These are phyloP conservation scores for Drosophila tanythrix DNA, from an alignment of 2,888 invertebrate species.

Conservation along the genomic window DNA sequence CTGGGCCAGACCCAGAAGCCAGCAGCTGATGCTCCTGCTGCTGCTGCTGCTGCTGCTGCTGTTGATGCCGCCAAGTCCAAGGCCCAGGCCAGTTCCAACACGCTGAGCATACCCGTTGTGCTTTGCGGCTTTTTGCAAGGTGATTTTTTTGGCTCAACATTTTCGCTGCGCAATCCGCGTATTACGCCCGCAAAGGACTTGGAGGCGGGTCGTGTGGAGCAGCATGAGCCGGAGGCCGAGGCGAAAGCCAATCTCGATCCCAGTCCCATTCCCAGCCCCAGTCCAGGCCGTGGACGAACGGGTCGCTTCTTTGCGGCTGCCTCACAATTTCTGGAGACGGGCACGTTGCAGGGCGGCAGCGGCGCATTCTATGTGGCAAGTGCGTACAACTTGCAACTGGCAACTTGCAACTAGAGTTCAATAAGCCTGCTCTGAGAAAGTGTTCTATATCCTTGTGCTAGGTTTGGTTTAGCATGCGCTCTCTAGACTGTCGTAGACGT, in stretches of 20 bases:
- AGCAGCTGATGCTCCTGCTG: background rate
- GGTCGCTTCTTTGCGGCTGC: slow-evolving; percentile 76
- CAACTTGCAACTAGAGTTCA: slow-evolving; percentile 14
- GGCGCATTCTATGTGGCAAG: slow-evolving; percentile 60
- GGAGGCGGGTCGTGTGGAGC: slow-evolving; percentile 58
- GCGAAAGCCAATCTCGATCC: slow-evolving; percentile 9
- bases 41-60: background rate
- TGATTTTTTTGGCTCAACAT: slow-evolving; percentile 79
- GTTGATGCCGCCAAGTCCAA: slow-evolving; percentile 7
- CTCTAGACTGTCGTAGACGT: slow-evolving; percentile 11
- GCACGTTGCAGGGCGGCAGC: slow-evolving; percentile 47
- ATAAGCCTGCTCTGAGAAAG: slow-evolving; percentile 10
- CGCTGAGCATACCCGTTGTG: slow-evolving; percentile 85
- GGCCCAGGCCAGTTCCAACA: slow-evolving; percentile 42
- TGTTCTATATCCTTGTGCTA: slow-evolving; percentile 28
- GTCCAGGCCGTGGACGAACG: slow-evolving; percentile 61
- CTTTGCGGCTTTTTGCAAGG: slow-evolving; percentile 85
- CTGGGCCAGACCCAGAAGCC: slow-evolving; percentile 27
- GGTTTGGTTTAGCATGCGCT: slow-evolving; percentile 56
- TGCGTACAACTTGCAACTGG: slow-evolving; percentile 56
- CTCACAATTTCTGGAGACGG: slow-evolving; percentile 67
- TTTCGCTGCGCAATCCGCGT: slow-evolving; percentile 63
- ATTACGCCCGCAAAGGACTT: slow-evolving; percentile 56
- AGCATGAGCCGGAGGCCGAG: slow-evolving; percentile 20
- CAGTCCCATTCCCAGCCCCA: slow-evolving; percentile 10